Evolutionary conservation across 2,888 invertebrate genomes (phyloP).

Genomic region (Deroplatys truncata): DNA sequence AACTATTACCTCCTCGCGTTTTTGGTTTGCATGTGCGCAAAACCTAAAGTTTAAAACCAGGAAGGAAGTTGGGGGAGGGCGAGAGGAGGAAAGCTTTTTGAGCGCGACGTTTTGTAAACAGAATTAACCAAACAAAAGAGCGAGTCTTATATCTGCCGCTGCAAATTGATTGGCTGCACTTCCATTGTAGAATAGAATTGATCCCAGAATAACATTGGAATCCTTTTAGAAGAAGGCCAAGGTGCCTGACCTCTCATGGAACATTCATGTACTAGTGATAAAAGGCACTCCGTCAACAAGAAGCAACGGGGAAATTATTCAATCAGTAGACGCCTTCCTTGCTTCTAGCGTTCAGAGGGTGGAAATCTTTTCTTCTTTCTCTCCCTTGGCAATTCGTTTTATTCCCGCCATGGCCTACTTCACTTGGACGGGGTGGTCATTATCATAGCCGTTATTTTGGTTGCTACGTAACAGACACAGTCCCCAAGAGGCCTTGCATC

Average conservation of each 20-base stretch:
- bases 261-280: conserved; percentile 30
- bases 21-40: not conserved
- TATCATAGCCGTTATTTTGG: not conserved
- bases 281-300: conserved; percentile 9
- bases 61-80: not conserved
- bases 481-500: not conserved
- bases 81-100: not conserved
- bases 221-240: conserved; percentile 30
- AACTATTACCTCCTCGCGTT: not conserved
- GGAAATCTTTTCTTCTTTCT: not conserved
- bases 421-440: not conserved
- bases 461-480: not conserved
- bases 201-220: conserved; percentile 33
- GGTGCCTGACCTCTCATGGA: conserved; percentile 28
- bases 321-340: not conserved
- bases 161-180: conserved; percentile 32
- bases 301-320: conserved; percentile 19
- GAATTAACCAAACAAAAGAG: conserved; percentile 11
- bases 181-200: conserved; percentile 24
- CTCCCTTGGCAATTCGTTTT: not conserved
- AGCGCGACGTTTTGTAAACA: conserved; percentile 3
- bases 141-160: not conserved
- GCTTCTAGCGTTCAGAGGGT: not conserved
- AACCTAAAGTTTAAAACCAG: not conserved
- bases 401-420: not conserved